Percentiles rank a stretch among this genome's conserved stretches.
Conservation (phyloP, 2,888 invertebrate species). For the Xestia rhomboidea region DNA sequence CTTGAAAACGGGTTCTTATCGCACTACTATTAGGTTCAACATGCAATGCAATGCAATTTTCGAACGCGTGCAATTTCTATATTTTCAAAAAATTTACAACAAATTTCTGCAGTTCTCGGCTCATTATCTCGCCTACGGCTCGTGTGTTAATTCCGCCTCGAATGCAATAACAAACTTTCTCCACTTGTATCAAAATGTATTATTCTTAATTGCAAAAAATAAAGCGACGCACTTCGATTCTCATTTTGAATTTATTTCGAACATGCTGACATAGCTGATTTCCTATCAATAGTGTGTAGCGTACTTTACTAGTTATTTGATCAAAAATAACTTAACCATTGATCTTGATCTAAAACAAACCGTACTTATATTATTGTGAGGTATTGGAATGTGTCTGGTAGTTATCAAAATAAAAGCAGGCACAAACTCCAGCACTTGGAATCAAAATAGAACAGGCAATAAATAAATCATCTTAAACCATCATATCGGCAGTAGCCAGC, state of each 20-base stretch:
- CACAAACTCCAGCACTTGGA: constrained; percentile 12
- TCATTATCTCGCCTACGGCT: too few relatives aligned
- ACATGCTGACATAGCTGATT: background rate
- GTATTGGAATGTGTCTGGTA: constrained; percentile 29
- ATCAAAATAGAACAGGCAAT: background rate
- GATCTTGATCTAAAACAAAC: constrained; percentile 16
- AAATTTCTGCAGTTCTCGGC: too few relatives aligned
- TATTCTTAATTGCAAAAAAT: background rate
- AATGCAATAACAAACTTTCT: too few relatives aligned
- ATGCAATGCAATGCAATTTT: too few relatives aligned
- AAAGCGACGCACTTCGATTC: background rate
- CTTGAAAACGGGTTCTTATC: too few relatives aligned
- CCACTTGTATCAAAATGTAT: too few relatives aligned
- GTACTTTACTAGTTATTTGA: background rate
- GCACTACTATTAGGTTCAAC: too few relatives aligned
- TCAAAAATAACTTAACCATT: constrained; percentile 7
- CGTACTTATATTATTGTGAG: background rate
- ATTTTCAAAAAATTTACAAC: too few relatives aligned
- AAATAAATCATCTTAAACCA: background rate
- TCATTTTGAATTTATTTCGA: background rate
- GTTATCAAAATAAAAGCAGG: constrained; percentile 18
- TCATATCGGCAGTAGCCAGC: background rate
- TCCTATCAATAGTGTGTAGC: background rate
- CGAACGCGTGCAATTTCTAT: too few relatives aligned
- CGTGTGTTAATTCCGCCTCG: too few relatives aligned